Conservation (phyloP, 2,888 invertebrate genomes). For the Digitonthophagus gazella region DNA sequence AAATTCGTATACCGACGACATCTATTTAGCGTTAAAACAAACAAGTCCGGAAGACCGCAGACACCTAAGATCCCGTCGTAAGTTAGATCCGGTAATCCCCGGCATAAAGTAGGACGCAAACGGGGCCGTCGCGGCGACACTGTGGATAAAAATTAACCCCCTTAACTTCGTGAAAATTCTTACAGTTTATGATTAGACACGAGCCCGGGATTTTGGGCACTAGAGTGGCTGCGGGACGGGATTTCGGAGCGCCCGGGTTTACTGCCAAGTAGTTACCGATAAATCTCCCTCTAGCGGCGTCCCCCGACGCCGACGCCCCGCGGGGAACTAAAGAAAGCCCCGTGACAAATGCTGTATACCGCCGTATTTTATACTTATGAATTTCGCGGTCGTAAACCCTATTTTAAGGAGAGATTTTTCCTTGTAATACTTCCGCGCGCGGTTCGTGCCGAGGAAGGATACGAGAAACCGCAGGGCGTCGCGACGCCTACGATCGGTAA, state of each 20-base stretch:
- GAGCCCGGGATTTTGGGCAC: constrained; percentile 7
- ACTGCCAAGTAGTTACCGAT: constrained; percentile 28
- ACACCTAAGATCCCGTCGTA: background rate
- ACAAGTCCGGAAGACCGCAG: background rate
- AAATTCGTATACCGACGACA: background rate
- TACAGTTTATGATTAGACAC: constrained; percentile 16
- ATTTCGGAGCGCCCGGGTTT: constrained; percentile 15
- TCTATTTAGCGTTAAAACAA: background rate
- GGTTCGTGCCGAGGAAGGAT: background rate
- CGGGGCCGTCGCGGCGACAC: background rate
- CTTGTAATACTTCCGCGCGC: constrained; percentile 1
- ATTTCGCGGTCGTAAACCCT: constrained; percentile 15
- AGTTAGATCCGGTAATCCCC: constrained; percentile 1
- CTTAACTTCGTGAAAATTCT: constrained; percentile 11
- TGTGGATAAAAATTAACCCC: constrained; percentile 9
- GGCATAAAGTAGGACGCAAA: background rate
- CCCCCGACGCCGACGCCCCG: constrained; percentile 4
- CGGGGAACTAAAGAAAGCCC: constrained; percentile 2
- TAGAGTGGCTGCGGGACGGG: constrained; percentile 4
- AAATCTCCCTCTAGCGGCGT: constrained; percentile 25
- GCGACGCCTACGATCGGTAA: constrained; percentile 5
- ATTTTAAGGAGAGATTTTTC: constrained; percentile 5
- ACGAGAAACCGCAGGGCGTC: background rate
- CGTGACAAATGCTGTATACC: constrained; percentile 9
- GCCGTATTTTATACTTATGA: constrained; percentile 13